Evolutionary conservation across 2,888 invertebrate species (phyloP), one percentile per base, ranked within the genome.

Genomic region (Agrotis segetum): DNA sequence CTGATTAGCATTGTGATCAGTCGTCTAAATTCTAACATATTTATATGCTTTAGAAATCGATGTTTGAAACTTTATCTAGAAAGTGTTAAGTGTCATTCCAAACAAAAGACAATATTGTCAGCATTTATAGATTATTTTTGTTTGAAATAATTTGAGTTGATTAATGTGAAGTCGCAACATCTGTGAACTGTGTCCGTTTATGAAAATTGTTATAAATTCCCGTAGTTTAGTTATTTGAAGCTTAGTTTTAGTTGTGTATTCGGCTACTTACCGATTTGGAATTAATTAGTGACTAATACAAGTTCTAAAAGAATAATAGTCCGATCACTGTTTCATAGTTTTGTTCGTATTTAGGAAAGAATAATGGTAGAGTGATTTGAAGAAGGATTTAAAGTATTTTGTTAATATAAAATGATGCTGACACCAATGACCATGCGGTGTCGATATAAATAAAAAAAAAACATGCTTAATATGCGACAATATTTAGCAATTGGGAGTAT

Each of bases 31-130:
- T 93, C 85, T 92, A 93, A 92, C 88, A 87, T 92, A 90, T 90
- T 91, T 92, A 91, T 90, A 79, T 83, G 86, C 85, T 89, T 89
- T 90, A 90, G 86, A 87, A 85, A 87, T 88, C 84, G 85, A 85
- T 86, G 89, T 88, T 91, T 88, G 88, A 89, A 92, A 91, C 79
- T 87, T 81, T 88, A 44, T 49, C 61, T 70, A 89, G 87, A 87
- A 88, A 88, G 83, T 88, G 90, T 88, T 90, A 90, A 93, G 94
- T 94, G 94, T 96, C 96, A 96, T 96, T 96, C 96, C 96, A 96
- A 94, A 94, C 93, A 95, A 96, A 96, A 96, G 96, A 96, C 95
- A 95, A 92, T 92, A 89, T 94, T 95, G 95, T 95, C 96, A 92
- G 96, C 96, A 96, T 96, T 96, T 96, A 96, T 96, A 95, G 94